Evolutionary conservation across 2,888 invertebrate genomes (phyloP), one percentile per base, ranked within the genome.

Genomic region (Chymomyza fuscimana): DNA sequence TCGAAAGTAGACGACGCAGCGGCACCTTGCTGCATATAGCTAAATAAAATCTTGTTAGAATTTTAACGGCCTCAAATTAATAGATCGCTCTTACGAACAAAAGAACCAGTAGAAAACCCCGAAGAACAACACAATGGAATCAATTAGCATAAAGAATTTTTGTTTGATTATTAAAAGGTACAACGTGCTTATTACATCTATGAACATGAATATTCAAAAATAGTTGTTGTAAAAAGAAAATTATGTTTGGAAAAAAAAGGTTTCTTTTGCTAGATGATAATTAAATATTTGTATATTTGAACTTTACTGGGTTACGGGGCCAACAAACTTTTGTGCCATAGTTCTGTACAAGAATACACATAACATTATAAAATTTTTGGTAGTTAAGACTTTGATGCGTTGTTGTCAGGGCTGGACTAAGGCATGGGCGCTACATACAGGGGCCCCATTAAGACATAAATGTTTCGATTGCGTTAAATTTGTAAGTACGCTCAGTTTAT

Each of bases 201-300:
- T 62, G 56, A 80, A 63, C 64, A 70, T 73, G 80, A 84, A 77
- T 70, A 63, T 69, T 66, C 71, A 78, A 66, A 80, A 74, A 76
- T 46, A 25, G 65, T 54, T 54, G 19, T 54, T n/a, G 9, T 19
- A 16, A 51, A 64, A 52, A 51, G 22, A 64, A 62, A 63, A 56
- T 36, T 36, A 25, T 62, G 59, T 54, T 12, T n/a, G 29, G 59
- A 6, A 59, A 22, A 32, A 59, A 56, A 62, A 60, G 22, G 16
- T 58, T 68, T 66, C 69, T 63, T 50, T 62, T 63, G 51, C 65
- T 56, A 65, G 70, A 74, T 74, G 81, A 79, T 81, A 81, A 81
- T 81, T 81, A 81, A 81, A 81, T 83, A 81, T 81, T 81, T 81
- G 83, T 77, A 80, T 83, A 83, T 78, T 74, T 80, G 75, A 79